These are phyloP conservation scores for Aramus guarauna DNA, from an alignment of 2,113 vertebrate species.

Conservation along the genomic window DNA sequence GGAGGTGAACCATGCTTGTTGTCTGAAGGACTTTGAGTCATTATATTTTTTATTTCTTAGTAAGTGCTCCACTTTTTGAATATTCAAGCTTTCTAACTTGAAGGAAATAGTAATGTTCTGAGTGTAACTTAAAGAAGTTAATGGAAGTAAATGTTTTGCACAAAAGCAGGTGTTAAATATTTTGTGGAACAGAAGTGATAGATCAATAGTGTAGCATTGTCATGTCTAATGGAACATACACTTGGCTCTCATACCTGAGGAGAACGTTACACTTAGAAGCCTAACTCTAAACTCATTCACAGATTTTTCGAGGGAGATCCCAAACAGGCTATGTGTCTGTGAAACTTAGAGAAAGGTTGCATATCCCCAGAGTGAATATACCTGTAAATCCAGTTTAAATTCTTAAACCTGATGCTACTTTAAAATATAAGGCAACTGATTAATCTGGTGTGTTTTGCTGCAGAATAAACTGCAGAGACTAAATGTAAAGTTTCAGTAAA, in stretches of 20 bases:
- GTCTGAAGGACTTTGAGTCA: background rate
- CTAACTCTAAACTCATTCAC: background rate
- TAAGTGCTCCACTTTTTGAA: background rate
- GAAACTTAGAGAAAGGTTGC: background rate
- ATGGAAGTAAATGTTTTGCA: background rate
- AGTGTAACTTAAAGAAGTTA: background rate
- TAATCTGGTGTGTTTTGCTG: background rate
- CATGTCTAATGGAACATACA: background rate
- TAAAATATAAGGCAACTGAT: background rate
- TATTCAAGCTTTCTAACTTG: background rate
- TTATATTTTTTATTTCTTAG: background rate
- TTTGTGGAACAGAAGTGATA: background rate
- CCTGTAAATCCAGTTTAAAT: background rate
- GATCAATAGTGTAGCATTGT: background rate
- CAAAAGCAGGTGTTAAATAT: background rate
- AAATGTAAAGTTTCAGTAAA: background rate
- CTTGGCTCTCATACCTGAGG: background rate
- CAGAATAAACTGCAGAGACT: background rate
- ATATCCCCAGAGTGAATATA: background rate
- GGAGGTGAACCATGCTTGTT: background rate
- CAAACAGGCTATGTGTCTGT: background rate
- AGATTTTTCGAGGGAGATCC: background rate
- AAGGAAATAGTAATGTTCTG: background rate
- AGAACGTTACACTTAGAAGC: background rate
- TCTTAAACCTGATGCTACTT: background rate